Base-by-base conservation (phyloP, 2,797 vertebrate genomes). In the Atherinosoma microstoma region DNA sequence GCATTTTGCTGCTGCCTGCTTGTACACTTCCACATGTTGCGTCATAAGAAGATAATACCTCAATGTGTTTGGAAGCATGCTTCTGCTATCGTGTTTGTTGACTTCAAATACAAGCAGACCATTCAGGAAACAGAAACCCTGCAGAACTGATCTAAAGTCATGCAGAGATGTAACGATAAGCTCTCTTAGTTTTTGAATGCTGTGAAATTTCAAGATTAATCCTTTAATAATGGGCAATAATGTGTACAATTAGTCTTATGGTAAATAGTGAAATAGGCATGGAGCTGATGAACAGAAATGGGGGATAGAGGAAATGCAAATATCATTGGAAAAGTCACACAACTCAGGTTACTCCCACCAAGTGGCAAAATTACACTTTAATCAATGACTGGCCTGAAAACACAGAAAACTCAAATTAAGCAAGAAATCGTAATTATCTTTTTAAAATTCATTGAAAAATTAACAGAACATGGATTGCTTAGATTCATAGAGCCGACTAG, bases 61-160 rank as follows among this genome's bases (percentile, higher is more conserved):
- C 61, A 9, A 38, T 78, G 70, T 20, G 83, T 83, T 53, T 66
- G 34, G 63, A 70, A 76, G 86, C 86, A 89, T 86, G 89, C 65
- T 42, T 72, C 36, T 73, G 56, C 72, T 79, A 9, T 63, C 40
- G 42, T 13, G 62, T 64, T 20, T 64, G 56, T 27, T 47, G 13
- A 67, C 72, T 62, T 65, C 34, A 38, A 70, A 51, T 29, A 15
- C 51, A 27, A 12, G 22, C 22, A 15, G 51, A 27, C 24, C 53
- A 54, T 54, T 54, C 11, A 54, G 24, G 27, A 54, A 54, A 27
- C 24, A 54, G 10, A 13, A 2, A 29, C 12, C 12, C 13, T 13
- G 10, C 24, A 29, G 4, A 29, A 16, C 24, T 27, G 12, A 27
- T 29, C 45, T 47, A 1, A 47, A 20, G 45, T 47, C 20, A 20